Evolutionary conservation across 2,113 vertebrate species (phyloP), one percentile per base, ranked within the genome.

Genomic region (Coturnix japonica): DNA sequence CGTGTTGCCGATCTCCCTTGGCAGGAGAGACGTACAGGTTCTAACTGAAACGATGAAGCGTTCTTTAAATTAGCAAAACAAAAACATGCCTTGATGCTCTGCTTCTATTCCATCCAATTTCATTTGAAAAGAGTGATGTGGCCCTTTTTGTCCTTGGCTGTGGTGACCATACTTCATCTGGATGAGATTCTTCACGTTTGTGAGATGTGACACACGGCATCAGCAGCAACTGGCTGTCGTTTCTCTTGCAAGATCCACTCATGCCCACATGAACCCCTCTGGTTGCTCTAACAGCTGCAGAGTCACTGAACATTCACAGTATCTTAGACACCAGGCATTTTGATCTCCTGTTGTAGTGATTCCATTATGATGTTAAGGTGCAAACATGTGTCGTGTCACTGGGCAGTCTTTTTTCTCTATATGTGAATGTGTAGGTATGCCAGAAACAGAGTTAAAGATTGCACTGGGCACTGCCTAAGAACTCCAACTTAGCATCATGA

Each of bases 31-130:
- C 93, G 83, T 86, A 84, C 86, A 85, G 65, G 87, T 90, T 93
- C 91, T 87, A 88, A 56, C 44, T 93, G 83, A 57, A 92, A 85
- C n/a, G 67, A 89, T 80, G 47, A 77, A 85, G 84, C 19, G 0
- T 90, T 77, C 91, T 91, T 90, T 93, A 43, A 65, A 80, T 80
- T 67, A 83, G 73, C 53, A 83, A 81, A 94, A 89, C 61, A 87
- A 51, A 85, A 90, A 43, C 85, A 65, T 74, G 80, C 67, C 54
- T 69, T 91, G 83, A 78, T 49, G 57, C 53, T 77, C 65, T 90
- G 78, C 54, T 77, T 17, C 51, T 57, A 43, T 65, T 53, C 26
- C 47, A 90, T 87, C 66, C 61, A 87, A 65, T 89, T 87, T 80
- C 28, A 83, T 70, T 88, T 90, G 51, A 30, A 26, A 63, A 49